phyloP scores from a whole-genome alignment of 2,888 invertebrate genomes.

The Isotomurus palustris region DNA sequence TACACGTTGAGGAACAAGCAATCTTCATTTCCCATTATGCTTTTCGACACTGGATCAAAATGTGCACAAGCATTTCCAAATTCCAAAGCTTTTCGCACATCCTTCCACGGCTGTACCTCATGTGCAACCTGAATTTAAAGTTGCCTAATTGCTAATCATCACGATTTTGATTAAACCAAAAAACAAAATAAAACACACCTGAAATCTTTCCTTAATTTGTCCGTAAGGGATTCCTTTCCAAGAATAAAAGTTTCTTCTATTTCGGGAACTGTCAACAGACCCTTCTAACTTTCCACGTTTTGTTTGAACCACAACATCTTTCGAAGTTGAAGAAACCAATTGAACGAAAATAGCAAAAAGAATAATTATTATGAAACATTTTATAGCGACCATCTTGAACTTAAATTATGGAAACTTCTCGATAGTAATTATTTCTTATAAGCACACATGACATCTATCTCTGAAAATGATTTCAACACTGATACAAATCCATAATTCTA shows the following conservation, averaged over 20 bases:
- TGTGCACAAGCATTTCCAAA: slow-evolving; percentile 18
- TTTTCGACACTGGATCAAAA: background rate
- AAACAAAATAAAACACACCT: slow-evolving; percentile 5
- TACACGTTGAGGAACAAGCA: slow-evolving; percentile 22
- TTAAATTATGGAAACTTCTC: too few relatives aligned
- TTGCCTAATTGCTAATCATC: too few relatives aligned
- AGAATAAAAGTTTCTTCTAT: slow-evolving; percentile 9
- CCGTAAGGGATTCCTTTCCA: slow-evolving; percentile 24
- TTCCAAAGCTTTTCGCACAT: slow-evolving; percentile 12
- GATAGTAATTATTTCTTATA: too few relatives aligned
- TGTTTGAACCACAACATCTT: too few relatives aligned
- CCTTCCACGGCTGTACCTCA: slow-evolving; percentile 6
- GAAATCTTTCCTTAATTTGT: slow-evolving; percentile 20
- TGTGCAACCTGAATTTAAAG: slow-evolving; percentile 7
- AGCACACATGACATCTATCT: too few relatives aligned
- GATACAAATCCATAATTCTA: too few relatives aligned
- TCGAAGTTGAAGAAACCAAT: too few relatives aligned
- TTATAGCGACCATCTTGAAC: too few relatives aligned
- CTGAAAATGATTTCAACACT: too few relatives aligned
- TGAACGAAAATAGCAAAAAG: too few relatives aligned
- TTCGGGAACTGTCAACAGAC: slow-evolving; percentile 7
- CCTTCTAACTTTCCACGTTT: slow-evolving; percentile 21
- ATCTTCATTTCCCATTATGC: slow-evolving; percentile 10
- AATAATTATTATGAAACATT: too few relatives aligned
- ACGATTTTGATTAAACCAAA: too few relatives aligned